Conservation (phyloP, 2,888 invertebrate species). For the Panzeria rudis region DNA sequence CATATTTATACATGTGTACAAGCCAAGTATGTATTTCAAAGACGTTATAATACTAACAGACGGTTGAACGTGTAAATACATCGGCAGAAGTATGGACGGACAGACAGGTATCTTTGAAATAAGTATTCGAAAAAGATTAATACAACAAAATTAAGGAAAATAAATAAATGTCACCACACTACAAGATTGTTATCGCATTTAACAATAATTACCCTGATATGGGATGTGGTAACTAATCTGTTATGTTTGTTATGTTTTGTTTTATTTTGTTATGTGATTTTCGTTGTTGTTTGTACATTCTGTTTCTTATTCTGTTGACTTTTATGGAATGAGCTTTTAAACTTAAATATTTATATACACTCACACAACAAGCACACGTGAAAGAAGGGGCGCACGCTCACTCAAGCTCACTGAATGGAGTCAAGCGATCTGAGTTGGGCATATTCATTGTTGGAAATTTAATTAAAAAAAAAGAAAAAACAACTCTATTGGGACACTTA, state of each 20-base stretch:
- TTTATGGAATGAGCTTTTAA: slow-evolving; percentile 53
- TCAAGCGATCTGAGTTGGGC: slow-evolving; percentile 29
- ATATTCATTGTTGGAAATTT: slow-evolving; percentile 41
- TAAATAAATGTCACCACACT: slow-evolving; percentile 84
- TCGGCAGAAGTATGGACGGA: not conserved
- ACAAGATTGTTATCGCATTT: slow-evolving; percentile 84
- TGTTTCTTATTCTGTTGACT: slow-evolving; percentile 38
- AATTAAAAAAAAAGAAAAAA: slow-evolving; percentile 34
- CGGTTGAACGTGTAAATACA: slow-evolving; percentile 1
- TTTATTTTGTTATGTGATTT: slow-evolving; percentile 39
- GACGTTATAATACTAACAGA: slow-evolving; percentile 12
- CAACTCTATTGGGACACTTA: slow-evolving; percentile 45
- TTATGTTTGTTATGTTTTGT: slow-evolving; percentile 74
- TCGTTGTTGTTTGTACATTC: slow-evolving; percentile 8
- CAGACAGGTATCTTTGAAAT: slow-evolving; percentile 33
- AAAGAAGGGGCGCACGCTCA: slow-evolving; percentile 16
- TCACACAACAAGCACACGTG: slow-evolving; percentile 1
- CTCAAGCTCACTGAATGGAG: slow-evolving; percentile 11
- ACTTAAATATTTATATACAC: slow-evolving; percentile 13
- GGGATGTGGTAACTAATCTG: slow-evolving; percentile 84
- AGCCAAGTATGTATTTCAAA: slow-evolving; percentile 33
- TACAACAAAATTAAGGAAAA: slow-evolving; percentile 84
- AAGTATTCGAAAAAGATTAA: slow-evolving; percentile 80
- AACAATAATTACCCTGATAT: slow-evolving; percentile 84
- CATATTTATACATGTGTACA: slow-evolving; percentile 59